Percentiles rank a stretch among this genome's conserved stretches.
These are phyloP conservation scores for Archips xylosteana DNA, from an alignment of 2,888 invertebrate genomes.

Conservation along the genomic window DNA sequence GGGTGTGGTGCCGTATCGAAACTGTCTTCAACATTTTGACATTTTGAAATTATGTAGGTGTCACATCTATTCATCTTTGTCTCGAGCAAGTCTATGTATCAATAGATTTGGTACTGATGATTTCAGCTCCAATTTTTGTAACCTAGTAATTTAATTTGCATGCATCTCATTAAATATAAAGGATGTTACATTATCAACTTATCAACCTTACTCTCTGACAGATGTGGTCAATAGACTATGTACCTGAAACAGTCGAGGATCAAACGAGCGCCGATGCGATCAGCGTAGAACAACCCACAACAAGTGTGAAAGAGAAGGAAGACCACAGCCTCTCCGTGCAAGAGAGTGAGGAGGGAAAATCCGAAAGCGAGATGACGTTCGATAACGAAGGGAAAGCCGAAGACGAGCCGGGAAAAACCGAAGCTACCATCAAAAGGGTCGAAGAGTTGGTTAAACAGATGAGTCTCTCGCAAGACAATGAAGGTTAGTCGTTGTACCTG, in stretches of 20 bases:
- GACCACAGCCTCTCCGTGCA: constrained; percentile 58
- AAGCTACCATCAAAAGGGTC: constrained; percentile 85
- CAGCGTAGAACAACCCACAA: constrained; percentile 63
- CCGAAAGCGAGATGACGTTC: constrained; percentile 54
- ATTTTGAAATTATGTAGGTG: no score
- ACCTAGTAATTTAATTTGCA: no score
- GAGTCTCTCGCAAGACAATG: constrained; percentile 89
- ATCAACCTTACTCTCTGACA: constrained; percentile 60
- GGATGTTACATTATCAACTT: background rate
- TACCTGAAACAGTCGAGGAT: constrained; percentile 81
- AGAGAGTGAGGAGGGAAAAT: constrained; percentile 62
- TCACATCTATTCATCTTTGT: no score
- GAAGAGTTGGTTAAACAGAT: constrained; percentile 92
- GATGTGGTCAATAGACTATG: constrained; percentile 99
- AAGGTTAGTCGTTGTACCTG: constrained; percentile 69
- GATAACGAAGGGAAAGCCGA: constrained; percentile 62
- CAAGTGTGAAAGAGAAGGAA: constrained; percentile 62
- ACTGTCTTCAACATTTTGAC: no score
- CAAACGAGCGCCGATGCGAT: constrained; percentile 74
- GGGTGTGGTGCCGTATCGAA: no score
- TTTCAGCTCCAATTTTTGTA: no score
- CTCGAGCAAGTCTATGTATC: no score
- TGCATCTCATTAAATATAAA: no score
- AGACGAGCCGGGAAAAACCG: constrained; percentile 66
- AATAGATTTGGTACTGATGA: no score